These are phyloP conservation scores for Zapus hudsonius DNA, from an alignment of 2,113 vertebrate species.

Conservation along the genomic window DNA sequence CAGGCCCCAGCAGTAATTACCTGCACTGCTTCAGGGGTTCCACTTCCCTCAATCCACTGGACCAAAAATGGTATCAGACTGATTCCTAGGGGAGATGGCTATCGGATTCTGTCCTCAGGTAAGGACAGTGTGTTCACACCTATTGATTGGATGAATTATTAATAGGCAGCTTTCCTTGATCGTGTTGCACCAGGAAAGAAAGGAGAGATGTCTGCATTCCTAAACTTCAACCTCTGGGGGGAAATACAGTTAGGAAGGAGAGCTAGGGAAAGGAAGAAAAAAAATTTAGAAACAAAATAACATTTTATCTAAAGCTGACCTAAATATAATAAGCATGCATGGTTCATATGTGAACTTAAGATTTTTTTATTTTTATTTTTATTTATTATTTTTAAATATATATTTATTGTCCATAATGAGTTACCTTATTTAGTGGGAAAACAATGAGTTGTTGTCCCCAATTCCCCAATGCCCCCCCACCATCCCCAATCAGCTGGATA, in stretches of 20 bases:
- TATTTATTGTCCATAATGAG: no score
- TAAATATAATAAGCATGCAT: background rate
- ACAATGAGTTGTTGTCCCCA: no score
- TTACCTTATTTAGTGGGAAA: no score
- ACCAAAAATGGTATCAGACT: conserved; percentile 92
- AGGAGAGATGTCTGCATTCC: background rate
- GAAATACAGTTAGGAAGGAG: background rate
- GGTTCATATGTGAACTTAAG: background rate
- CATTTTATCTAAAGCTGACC: background rate
- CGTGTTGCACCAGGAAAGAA: conserved; percentile 8
- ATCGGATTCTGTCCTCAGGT: conserved; percentile 94
- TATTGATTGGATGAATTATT: background rate
- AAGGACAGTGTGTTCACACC: background rate
- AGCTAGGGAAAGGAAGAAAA: background rate
- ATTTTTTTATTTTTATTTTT: no score
- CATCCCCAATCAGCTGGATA: no score
- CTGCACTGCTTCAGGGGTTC: conserved; percentile 93
- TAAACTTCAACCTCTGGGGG: background rate
- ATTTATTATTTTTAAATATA: no score
- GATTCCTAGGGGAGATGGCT: conserved; percentile 87
- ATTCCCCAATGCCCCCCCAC: no score
- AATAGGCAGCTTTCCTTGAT: background rate
- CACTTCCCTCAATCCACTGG: conserved; percentile 92
- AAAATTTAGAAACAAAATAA: background rate
- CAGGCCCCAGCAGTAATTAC: conserved; percentile 91